phyloP scores from a whole-genome alignment of 2,888 invertebrate species.

The Pyrrhia umbra region DNA sequence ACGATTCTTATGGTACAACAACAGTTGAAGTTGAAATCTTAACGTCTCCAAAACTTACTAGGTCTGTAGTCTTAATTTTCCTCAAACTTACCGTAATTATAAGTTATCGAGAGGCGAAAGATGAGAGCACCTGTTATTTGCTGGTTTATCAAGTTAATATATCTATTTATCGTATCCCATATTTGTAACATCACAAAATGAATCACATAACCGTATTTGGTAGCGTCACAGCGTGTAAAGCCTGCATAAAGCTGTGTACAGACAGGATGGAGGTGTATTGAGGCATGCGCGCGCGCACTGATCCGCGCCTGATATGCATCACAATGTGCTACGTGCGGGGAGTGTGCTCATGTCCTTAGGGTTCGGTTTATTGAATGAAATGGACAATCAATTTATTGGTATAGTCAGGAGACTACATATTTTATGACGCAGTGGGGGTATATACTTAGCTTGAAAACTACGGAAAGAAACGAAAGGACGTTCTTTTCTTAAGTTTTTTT shows the following conservation, averaged over 20 bases:
- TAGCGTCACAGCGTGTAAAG: slow-evolving; percentile 29
- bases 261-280: slow-evolving; percentile 51
- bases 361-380: slow-evolving; percentile 24
- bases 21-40: too few relatives aligned
- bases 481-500: too few relatives aligned
- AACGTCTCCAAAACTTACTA: too few relatives aligned
- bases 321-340: slow-evolving; percentile 44
- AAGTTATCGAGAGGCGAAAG: neutral
- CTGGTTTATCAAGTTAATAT: neutral
- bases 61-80: neutral
- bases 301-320: slow-evolving; percentile 53
- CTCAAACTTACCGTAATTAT: neutral
- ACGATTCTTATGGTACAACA: too few relatives aligned
- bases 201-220: slow-evolving; percentile 36
- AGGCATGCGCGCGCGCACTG: slow-evolving; percentile 42
- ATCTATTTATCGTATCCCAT: neutral
- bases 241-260: slow-evolving; percentile 36
- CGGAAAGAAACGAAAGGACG: neutral
- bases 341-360: slow-evolving; percentile 18
- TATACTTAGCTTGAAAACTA: neutral
- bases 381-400: neutral
- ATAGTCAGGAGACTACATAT: too few relatives aligned
- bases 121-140: neutral
- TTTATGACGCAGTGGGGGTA: neutral
- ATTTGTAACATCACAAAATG: neutral